phyloP scores from a whole-genome alignment of 2,888 invertebrate genomes.

The Drosophila villosipedis region DNA sequence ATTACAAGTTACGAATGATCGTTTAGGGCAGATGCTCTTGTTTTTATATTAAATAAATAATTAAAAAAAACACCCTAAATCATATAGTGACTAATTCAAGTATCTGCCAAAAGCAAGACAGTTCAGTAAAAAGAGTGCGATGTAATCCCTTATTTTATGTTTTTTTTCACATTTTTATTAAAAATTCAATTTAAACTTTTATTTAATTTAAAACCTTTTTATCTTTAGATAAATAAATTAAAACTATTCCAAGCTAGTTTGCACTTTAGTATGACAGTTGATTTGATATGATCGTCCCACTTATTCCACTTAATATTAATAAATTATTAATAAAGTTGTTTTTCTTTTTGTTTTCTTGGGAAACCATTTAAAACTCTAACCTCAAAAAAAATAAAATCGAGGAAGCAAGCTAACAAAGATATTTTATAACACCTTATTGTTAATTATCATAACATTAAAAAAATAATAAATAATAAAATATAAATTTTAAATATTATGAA shows the following conservation, averaged over 20 bases:
- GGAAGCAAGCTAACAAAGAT: neutral
- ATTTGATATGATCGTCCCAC: neutral
- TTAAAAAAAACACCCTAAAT: neutral
- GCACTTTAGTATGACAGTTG: neutral
- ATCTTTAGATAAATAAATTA: neutral
- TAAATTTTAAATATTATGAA: neutral
- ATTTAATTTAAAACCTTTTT: neutral
- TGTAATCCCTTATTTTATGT: neutral
- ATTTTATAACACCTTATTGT: neutral
- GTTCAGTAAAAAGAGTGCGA: neutral
- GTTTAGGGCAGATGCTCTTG: neutral
- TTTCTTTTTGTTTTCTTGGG: neutral
- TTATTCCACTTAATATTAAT: neutral
- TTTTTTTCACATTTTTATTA: neutral
- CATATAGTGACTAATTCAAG: neutral
- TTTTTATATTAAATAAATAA: neutral
- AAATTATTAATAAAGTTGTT: neutral
- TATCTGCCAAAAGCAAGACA: neutral
- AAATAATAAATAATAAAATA: neutral
- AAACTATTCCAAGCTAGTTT: neutral
- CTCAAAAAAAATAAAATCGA: neutral
- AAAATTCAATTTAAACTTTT: neutral
- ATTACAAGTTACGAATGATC: neutral
- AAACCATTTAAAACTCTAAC: neutral
- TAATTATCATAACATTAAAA: neutral